Evolutionary conservation across 2,113 vertebrate genomes (phyloP), one percentile per base, ranked within the genome.

Genomic region (Siphamia tubifer): DNA sequence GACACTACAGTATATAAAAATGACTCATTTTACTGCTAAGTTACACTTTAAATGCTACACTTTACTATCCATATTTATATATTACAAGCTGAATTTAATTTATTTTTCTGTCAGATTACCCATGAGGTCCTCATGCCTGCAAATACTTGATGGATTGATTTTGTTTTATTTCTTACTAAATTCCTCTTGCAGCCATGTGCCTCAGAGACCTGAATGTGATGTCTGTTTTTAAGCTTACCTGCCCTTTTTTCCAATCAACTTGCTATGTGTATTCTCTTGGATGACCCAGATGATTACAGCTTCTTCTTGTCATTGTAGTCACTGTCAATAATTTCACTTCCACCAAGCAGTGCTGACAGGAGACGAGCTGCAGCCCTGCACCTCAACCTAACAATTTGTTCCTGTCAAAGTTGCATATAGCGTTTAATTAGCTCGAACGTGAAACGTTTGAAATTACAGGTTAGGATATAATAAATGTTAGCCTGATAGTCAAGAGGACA

Each of bases 381-480:
- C 43, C 54, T 65, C 43, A 53, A 40, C 45, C 34, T 32, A 19
- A 21, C 39, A 48, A 52, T 62, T 43, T 53, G 24, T 39, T 74
- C 27, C 17, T 39, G 25, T 57, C 40, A 54, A 34, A 67, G 55
- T 24, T 48, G 34, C 45, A 39, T 10, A 0, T 24, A 19, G 28
- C 27, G 10, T 64, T 74, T 40, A 36, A 74, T 78, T 43, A 34
- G 24, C 43, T 27, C 19, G 17, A 68, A 55, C 21, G 39, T 51
- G 35, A 51, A 62, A n/a, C 24, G 1, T 35, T 15, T 28, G 54
- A 39, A 36, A 80, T 48, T 39, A 43, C 16, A 56, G 43, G 44
- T 68, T 38, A 47, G 47, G 39, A 56, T 69, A 48, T 48, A 49
- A 68, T 68, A 56, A 64, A 51, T 42, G 52, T 49, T 47, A 19